These are phyloP conservation scores for Parelbella ahira DNA, from an alignment of 2,888 invertebrate species.

Conservation along the genomic window DNA sequence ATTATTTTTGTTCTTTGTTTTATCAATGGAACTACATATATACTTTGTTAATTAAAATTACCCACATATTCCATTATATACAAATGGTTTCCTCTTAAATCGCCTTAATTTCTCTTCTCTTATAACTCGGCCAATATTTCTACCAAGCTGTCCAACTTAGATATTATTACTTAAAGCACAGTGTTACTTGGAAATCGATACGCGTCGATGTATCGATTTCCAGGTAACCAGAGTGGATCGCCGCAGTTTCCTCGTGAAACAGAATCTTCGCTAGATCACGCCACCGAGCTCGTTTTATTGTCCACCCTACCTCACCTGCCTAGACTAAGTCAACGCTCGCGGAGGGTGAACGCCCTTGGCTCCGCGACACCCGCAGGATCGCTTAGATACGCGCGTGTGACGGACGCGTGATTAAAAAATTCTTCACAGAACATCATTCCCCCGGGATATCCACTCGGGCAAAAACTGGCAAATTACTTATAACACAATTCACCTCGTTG, in stretches of 20 bases:
- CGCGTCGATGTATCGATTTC: conserved; percentile 11
- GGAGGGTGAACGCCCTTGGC: conserved; percentile 26
- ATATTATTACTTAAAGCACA: too few species aligned
- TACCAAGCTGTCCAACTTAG: too few species aligned
- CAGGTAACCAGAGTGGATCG: conserved; percentile 7
- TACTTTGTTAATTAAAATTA: too few species aligned
- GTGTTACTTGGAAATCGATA: too few species aligned
- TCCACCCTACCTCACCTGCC: conserved; percentile 12
- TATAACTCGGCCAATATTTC: too few species aligned
- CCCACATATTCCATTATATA: too few species aligned
- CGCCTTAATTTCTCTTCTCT: too few species aligned
- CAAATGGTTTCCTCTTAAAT: too few species aligned
- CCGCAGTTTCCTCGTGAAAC: conserved; percentile 15
- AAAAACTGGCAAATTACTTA: too few species aligned
- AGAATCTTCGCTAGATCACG: background rate
- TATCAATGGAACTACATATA: too few species aligned
- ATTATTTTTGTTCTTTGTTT: too few species aligned
- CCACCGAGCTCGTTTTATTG: background rate
- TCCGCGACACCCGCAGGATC: conserved; percentile 29
- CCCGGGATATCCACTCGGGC: background rate
- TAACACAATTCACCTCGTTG: too few species aligned
- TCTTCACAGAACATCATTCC: conserved; percentile 17
- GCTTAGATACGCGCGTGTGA: conserved; percentile 23
- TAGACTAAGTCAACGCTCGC: conserved; percentile 19
- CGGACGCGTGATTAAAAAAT: conserved; percentile 24